Evolutionary conservation across 2,113 vertebrate species (phyloP).

Genomic region (Melanotaenia duboulayi): DNA sequence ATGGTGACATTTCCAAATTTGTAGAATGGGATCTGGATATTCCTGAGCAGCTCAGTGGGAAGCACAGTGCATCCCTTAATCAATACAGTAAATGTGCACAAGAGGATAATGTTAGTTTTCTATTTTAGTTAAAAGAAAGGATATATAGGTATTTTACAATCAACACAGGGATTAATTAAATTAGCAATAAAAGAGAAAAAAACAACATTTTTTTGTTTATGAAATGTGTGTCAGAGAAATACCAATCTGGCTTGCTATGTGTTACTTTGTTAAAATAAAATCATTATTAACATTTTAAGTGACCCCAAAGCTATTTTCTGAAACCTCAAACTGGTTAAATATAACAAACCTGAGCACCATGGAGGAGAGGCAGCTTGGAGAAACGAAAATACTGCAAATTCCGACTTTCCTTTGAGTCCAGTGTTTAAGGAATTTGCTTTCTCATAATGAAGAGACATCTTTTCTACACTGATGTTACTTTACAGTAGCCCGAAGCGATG

Average conservation of each 20-base stretch:
- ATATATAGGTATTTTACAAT: no score
- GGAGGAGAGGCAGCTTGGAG: no score
- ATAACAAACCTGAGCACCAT: no score
- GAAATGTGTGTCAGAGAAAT: no score
- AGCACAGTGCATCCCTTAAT: not conserved
- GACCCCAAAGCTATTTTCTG: not conserved
- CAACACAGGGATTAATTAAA: no score
- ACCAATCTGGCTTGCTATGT: not conserved
- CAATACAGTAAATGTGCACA: no score
- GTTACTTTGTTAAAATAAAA: not conserved
- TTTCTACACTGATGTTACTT: conserved; percentile 15
- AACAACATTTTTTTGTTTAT: no score
- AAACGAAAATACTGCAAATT: not conserved
- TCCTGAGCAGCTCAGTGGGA: not conserved
- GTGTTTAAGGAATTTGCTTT: conserved; percentile 3
- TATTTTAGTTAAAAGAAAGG: no score
- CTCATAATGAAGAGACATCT: conserved; percentile 4
- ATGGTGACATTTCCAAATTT: not conserved
- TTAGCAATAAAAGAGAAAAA: no score
- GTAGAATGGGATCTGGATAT: not conserved
- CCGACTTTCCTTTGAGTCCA: not conserved
- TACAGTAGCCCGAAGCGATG: not conserved
- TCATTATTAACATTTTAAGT: not conserved
- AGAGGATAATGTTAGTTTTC: no score
- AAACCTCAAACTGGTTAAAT: no score